These are phyloP conservation scores for Balanococcus diminutus DNA, from an alignment of 2,888 invertebrate species.

Conservation along the genomic window DNA sequence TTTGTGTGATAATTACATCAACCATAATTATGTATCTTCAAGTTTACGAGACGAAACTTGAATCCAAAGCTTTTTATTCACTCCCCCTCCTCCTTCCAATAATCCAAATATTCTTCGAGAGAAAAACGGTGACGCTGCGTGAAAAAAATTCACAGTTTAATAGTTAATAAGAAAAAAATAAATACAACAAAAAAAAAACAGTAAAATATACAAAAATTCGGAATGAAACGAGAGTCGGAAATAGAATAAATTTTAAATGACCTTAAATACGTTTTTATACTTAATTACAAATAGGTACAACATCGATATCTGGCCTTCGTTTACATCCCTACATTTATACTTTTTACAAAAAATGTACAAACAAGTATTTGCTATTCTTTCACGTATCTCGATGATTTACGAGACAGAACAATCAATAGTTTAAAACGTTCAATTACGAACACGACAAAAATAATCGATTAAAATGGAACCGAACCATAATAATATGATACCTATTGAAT, in stretches of 20 bases:
- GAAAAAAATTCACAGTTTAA: neutral
- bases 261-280: neutral
- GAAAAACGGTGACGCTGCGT: neutral
- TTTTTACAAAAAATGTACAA: neutral
- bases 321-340: neutral
- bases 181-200: neutral
- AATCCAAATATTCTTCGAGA: neutral
- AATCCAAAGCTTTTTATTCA: neutral
- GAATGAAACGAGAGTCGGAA: neutral
- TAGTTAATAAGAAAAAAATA: neutral
- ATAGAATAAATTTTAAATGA: neutral
- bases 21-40: neutral
- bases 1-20: constrained; percentile 1
- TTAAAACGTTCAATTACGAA: constrained; percentile 7
- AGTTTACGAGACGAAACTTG: neutral
- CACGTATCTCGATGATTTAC: neutral
- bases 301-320: neutral
- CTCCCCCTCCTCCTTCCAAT: neutral
- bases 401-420: neutral
- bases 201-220: neutral
- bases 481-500: no score
- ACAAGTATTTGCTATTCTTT: neutral
- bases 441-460: neutral
- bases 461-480: neutral
- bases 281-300: no score